Evolutionary conservation across 2,888 invertebrate genomes (phyloP), one percentile per base, ranked within the genome.

Genomic region (Euplagia quadripunctaria): DNA sequence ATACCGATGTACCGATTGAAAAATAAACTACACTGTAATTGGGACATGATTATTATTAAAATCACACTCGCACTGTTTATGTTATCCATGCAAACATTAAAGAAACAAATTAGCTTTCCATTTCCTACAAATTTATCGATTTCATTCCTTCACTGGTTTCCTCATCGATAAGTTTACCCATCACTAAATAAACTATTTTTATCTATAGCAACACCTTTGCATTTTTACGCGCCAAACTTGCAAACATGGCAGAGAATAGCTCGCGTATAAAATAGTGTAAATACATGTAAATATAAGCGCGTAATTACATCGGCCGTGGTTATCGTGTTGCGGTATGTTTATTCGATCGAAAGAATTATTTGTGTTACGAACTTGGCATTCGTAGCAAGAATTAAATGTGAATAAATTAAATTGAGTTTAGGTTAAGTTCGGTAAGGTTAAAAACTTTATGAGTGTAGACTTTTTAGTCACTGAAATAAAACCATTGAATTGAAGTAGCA

Each of bases 251-350:
- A 78, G 75, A 83, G 83, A 87, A 86, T 87, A 81, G 82, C 76
- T 81, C 72, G 72, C 73, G 73, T 76, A 75, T 86, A 89, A 90
- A 89, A 74, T 68, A 58, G 68, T 71, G 58, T 68, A 90, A 89
- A 89, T 90, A 89, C 85, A 85, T 84, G 85, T 89, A 90, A 89
- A 91, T 89, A 88, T 88, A 89, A 87, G 83, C 83, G 84, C 85
- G 81, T 91, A 90, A 89, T 89, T 88, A 86, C 77, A 72, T 71
- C 71, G 68, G 74, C 67, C 70, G 79, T 42, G 73, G 76, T 83
- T 85, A 79, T 75, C 75, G 74, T 64, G 71, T 72, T 73, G 51
- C 49, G 20, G 51, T 64, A 20, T 79, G 81, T 82, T 84, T 86
- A 80, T 83, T 81, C 77, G 75, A 79, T 75, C 68, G 76, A 82